Evolutionary conservation across 2,888 invertebrate species (phyloP).

Genomic region (Rotaria macrura): DNA sequence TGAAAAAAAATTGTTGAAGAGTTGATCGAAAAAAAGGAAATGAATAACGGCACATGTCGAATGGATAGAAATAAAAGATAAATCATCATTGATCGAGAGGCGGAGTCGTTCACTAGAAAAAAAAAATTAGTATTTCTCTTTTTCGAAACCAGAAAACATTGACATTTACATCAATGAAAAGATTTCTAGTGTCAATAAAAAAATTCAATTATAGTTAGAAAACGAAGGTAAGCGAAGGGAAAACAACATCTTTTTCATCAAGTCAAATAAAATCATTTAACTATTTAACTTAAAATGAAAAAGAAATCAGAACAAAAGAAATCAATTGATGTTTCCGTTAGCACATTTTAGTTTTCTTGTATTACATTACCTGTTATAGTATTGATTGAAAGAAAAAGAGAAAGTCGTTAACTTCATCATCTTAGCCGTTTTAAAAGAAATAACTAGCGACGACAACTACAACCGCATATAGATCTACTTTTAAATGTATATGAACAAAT

Average conservation of each 20-base stretch:
- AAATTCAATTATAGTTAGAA: not conserved
- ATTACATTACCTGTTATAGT: not conserved
- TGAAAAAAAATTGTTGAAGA: not conserved
- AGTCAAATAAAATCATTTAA: not conserved
- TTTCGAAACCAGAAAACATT: not conserved
- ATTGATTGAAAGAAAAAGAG: not conserved
- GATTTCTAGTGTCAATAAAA: not conserved
- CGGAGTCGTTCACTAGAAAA: not conserved
- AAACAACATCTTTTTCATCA: not conserved
- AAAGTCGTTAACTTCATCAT: not conserved
- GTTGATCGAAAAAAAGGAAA: not conserved
- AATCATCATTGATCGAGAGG: conserved; percentile 1
- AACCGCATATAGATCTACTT: not conserved
- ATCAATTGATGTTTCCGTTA: not conserved
- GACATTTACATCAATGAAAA: not conserved
- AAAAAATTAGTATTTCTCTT: not conserved
- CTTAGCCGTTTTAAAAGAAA: not conserved
- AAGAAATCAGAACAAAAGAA: not conserved
- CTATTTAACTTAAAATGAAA: not conserved
- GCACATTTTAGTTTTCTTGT: not conserved
- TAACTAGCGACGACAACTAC: not conserved
- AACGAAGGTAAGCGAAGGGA: not conserved
- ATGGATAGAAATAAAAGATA: not conserved
- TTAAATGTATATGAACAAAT: not conserved
- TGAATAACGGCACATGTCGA: not conserved